Percentiles rank a stretch among this genome's conserved stretches.
These are phyloP conservation scores for Sitta europaea DNA, from an alignment of 2,113 vertebrate genomes.

Conservation along the genomic window DNA sequence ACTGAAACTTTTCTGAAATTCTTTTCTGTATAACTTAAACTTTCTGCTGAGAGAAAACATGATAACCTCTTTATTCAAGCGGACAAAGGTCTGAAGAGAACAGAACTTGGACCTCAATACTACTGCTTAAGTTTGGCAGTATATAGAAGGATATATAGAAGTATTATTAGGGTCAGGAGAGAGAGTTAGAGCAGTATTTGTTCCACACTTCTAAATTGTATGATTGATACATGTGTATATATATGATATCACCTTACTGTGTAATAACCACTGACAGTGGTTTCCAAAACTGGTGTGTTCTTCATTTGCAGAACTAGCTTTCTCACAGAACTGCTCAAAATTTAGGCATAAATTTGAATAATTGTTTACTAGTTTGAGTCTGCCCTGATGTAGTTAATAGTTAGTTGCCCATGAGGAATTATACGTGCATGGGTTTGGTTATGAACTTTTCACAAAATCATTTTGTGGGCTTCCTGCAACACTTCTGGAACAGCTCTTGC, in stretches of 20 bases:
- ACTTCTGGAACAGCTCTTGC: not conserved
- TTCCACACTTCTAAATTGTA: not conserved
- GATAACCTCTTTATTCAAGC: not conserved
- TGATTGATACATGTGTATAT: not conserved
- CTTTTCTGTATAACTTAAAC: not conserved
- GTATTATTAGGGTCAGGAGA: not conserved
- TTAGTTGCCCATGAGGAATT: not conserved
- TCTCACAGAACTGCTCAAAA: not conserved
- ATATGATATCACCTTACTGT: not conserved
- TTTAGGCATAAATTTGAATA: not conserved
- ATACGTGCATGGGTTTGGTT: rapidly evolving
- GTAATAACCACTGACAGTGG: not conserved
- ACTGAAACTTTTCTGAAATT: not conserved
- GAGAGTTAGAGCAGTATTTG: not conserved
- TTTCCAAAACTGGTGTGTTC: not conserved
- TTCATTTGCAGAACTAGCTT: not conserved
- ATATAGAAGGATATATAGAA: not conserved
- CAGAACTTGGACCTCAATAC: not conserved
- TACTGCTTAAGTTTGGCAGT: not conserved
- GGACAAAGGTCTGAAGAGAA: not conserved
- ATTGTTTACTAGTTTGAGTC: not conserved
- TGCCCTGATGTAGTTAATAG: not conserved
- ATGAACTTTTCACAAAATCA: not conserved
- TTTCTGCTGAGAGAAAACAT: not conserved
- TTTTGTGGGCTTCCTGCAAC: not conserved